These are phyloP conservation scores for Venustoraphidia nigricollis DNA, from an alignment of 2,888 invertebrate genomes.

Conservation along the genomic window DNA sequence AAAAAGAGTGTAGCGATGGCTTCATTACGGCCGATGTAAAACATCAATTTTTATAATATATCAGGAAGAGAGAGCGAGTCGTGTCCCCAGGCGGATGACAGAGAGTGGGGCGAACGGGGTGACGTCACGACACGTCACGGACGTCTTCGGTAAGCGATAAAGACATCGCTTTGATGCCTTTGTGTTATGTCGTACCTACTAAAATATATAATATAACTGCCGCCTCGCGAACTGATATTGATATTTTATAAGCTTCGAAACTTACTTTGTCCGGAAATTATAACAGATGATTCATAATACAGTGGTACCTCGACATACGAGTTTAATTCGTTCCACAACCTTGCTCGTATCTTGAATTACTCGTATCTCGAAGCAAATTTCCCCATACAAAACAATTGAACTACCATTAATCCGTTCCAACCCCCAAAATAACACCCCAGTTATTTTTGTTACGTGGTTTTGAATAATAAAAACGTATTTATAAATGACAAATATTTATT, in stretches of 20 bases:
- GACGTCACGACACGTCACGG: constrained; percentile 11
- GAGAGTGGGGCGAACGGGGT: constrained; percentile 10
- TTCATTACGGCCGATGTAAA: neutral
- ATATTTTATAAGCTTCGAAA: neutral
- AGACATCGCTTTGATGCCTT: neutral
- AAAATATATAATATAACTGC: neutral
- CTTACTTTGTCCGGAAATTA: no score
- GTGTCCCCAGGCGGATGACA: constrained; percentile 5
- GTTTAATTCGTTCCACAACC: no score
- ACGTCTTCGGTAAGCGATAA: neutral
- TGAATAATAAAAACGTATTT: no score
- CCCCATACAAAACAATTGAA: no score
- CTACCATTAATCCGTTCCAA: no score
- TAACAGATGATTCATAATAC: no score
- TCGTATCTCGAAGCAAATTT: no score
- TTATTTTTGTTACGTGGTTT: no score
- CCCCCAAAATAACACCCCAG: no score
- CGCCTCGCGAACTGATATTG: neutral
- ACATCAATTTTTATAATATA: neutral
- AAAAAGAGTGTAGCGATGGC: neutral
- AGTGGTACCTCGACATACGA: no score
- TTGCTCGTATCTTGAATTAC: no score
- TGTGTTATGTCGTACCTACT: neutral
- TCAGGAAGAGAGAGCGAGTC: neutral
- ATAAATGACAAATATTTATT: no score